Evolutionary conservation across 2,888 invertebrate genomes (phyloP), one percentile per base, ranked within the genome.

Genomic region (Drosophila meridionalis): DNA sequence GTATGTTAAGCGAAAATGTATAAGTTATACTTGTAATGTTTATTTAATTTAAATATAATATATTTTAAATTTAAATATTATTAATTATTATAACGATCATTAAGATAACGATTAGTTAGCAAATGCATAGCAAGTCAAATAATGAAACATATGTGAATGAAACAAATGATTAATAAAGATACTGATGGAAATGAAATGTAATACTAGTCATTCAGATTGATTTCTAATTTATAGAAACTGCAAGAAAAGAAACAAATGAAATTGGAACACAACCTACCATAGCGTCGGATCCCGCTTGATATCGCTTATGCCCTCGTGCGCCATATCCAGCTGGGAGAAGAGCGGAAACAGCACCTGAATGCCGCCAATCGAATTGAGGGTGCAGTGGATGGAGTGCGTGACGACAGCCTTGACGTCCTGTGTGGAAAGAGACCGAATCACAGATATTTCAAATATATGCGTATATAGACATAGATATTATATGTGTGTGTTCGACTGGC

Each of bases 371-470:
- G 99, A 99, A 94, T 99, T 99, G 90, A 99, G 95, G 42, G 99
- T 99, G 94, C 98, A 98, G 95, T 99, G 99, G 94, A 99, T 99
- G 92, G 99, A 99, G 94, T 99, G 98, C 73, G 99, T 99, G 92
- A 99, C 97, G 91, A 99, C 98, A 87, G 99, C 99, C 95, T 99
- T 99, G 90, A 99, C 99, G 93, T 99, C 99, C 98, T 99, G 94
- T 32, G 63, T 67, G 73, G 50, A 38, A 26, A 1, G 50, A 8
- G 0, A 30, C 14, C 8, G 20, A 52, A 30, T n/a, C 20, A n/a
- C 50, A 20, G 8, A 43, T 36, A 38, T 6, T 20, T 34, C 26
- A 34, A 2, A 20, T 6, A 32, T 42, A n/a, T n/a, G 7, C 8
- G 8, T 34, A 34, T 5, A 34, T 34, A 34, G 8, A 34, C 8